Evolutionary conservation across 2,797 vertebrate genomes (phyloP).

Genomic region (Hafferia zeledoni): DNA sequence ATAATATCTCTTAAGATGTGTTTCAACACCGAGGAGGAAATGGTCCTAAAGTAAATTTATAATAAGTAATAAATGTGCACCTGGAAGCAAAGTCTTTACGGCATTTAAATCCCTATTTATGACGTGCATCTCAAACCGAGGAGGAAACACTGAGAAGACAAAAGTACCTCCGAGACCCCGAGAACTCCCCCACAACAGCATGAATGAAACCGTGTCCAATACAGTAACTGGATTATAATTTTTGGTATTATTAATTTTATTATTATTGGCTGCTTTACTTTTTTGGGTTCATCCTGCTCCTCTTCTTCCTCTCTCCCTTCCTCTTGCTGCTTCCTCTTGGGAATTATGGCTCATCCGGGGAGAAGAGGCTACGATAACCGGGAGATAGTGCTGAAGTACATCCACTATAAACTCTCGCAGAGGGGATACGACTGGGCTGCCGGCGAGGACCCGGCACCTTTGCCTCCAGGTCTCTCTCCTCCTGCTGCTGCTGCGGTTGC

Average conservation of each 20-base stretch:
- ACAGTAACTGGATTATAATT: conserved; percentile 79
- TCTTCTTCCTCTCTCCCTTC: conserved; percentile 63
- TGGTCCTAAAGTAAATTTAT: conserved; percentile 62
- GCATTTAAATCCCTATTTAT: conserved; percentile 69
- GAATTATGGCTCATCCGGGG: conserved; percentile 81
- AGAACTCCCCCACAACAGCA: conserved; percentile 75
- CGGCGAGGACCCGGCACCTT: conserved; percentile 57
- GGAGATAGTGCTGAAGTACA: conserved; percentile 92
- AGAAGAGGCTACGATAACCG: conserved; percentile 85
- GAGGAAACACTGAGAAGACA: conserved; percentile 75
- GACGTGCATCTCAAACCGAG: conserved; percentile 69
- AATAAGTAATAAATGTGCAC: conserved; percentile 68
- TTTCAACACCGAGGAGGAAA: conserved; percentile 75
- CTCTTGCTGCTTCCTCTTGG: conserved; percentile 56
- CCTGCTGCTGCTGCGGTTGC: conserved; percentile 40
- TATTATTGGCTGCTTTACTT: conserved; percentile 66
- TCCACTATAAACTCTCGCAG: conserved; percentile 95
- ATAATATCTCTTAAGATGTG: conserved; percentile 30
- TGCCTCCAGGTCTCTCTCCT: conserved; percentile 31
- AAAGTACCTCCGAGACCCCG: conserved; percentile 73
- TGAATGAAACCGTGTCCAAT: conserved; percentile 77
- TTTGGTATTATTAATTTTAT: conserved; percentile 60
- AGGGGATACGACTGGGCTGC: conserved; percentile 89
- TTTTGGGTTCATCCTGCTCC: conserved; percentile 67
- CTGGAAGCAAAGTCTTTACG: conserved; percentile 74